A percentile compares a stretch with the other conserved stretches of the same genome.
Conservation (phyloP, 2,888 invertebrate genomes). For the Sympetrum striolatum region DNA sequence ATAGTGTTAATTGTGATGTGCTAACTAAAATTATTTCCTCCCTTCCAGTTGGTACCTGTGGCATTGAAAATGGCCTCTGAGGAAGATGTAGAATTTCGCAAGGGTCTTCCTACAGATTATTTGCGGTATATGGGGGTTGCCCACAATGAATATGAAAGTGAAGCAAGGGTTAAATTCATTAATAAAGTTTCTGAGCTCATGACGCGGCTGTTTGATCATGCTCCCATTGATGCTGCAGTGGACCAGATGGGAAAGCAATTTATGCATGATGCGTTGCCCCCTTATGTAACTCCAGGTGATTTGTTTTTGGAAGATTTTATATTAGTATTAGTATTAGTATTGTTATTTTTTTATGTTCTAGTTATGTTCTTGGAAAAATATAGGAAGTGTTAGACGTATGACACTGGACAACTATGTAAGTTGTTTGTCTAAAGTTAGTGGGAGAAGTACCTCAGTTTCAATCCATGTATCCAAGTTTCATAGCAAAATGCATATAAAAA, state of each 20-base stretch:
- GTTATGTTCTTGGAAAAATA: too few species aligned
- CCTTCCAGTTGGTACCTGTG: slow-evolving; percentile 68
- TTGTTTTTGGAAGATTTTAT: too few species aligned
- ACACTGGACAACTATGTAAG: too few species aligned
- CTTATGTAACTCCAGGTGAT: slow-evolving; percentile 59
- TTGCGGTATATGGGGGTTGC: slow-evolving; percentile 77
- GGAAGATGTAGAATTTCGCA: slow-evolving; percentile 73
- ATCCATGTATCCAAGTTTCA: too few species aligned
- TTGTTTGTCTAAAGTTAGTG: too few species aligned
- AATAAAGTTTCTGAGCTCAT: slow-evolving; percentile 66
- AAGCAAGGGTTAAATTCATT: slow-evolving; percentile 61
- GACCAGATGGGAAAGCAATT: slow-evolving; percentile 87
- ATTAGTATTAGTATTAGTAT: too few species aligned
- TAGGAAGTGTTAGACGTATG: too few species aligned
- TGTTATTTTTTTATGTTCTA: too few species aligned
- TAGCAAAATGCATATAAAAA: too few species aligned
- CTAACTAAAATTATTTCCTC: neutral
- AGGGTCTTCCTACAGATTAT: slow-evolving; percentile 81
- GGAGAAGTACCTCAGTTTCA: too few species aligned
- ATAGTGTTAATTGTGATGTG: too few species aligned
- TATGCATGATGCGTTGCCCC: slow-evolving; percentile 88
- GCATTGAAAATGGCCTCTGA: slow-evolving; percentile 77
- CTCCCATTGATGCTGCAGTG: slow-evolving; percentile 76
- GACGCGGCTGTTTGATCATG: slow-evolving; percentile 65
- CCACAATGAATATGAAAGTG: slow-evolving; percentile 63